Percentiles rank a stretch among this genome's conserved stretches.
Conservation (phyloP, 1,140 invertebrate species). For the Eubasilissa regina region DNA sequence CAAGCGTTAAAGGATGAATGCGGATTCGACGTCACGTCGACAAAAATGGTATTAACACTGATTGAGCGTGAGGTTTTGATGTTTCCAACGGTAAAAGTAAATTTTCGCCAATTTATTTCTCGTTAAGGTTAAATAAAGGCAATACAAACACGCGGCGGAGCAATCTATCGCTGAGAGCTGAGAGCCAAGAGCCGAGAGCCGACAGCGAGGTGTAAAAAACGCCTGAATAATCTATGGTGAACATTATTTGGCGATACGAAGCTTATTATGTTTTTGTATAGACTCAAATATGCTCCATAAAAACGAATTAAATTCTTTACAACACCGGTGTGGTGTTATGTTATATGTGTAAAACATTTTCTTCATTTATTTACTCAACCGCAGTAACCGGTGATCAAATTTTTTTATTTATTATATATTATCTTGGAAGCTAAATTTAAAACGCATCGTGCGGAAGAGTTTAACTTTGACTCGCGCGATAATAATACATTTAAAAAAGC, state of each 20-base stretch:
- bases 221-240: constrained; percentile 25
- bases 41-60: constrained; percentile 18
- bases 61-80: constrained; percentile 34
- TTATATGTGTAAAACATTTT: no score
- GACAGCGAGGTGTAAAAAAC: constrained; percentile 15
- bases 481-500: no score
- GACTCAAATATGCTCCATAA: constrained; percentile 16
- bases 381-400: no score
- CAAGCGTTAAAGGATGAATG: constrained; percentile 2
- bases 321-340: background rate
- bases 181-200: background rate
- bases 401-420: no score
- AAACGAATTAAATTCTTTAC: constrained; percentile 16
- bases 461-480: no score
- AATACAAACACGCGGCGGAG: constrained; percentile 37
- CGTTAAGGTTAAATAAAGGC: constrained; percentile 48
- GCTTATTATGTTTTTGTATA: constrained; percentile 44
- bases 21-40: background rate
- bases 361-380: no score
- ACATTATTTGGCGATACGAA: constrained; percentile 37
- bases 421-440: no score
- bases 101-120: constrained; percentile 53
- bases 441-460: no score
- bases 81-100: constrained; percentile 42
- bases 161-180: constrained; percentile 37